phyloP scores from a whole-genome alignment of 2,113 vertebrate genomes.

The Dromaius novaehollandiae region DNA sequence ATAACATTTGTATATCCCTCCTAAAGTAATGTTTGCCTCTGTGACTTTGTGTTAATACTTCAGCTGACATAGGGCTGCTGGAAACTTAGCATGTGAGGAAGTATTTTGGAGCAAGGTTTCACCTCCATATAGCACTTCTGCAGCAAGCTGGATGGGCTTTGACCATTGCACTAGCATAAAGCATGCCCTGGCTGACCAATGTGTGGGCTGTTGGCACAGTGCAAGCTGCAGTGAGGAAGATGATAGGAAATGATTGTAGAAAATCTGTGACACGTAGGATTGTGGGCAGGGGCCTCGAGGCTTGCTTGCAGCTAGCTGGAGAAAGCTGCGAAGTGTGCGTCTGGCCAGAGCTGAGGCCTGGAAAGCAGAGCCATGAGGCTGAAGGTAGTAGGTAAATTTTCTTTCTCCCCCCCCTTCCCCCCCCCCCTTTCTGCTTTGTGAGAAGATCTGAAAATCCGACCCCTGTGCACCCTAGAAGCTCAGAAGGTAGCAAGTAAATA shows the following conservation, averaged over 20 bases:
- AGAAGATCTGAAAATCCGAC: constrained; percentile 45
- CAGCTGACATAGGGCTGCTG: neutral
- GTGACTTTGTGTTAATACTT: neutral
- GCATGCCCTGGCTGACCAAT: no score
- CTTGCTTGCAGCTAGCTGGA: neutral
- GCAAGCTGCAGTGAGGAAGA: fast-evolving
- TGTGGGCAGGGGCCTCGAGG: neutral
- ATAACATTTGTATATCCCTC: neutral
- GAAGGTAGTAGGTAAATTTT: neutral
- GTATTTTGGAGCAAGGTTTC: neutral
- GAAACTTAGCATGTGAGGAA: neutral
- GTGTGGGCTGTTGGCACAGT: neutral
- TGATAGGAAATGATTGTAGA: neutral
- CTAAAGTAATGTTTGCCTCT: neutral
- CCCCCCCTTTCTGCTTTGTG: neutral
- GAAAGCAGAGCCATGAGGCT: no score
- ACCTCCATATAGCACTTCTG: neutral
- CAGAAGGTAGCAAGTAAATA: constrained; percentile 47
- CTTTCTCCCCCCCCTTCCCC: no score
- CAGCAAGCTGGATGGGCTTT: neutral
- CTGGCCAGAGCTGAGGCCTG: neutral
- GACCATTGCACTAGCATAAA: no score
- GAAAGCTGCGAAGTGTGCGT: neutral
- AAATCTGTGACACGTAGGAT: neutral
- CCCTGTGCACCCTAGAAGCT: neutral